These are phyloP conservation scores for Peucedramus taeniatus DNA, from an alignment of 2,113 vertebrate genomes.

Conservation along the genomic window DNA sequence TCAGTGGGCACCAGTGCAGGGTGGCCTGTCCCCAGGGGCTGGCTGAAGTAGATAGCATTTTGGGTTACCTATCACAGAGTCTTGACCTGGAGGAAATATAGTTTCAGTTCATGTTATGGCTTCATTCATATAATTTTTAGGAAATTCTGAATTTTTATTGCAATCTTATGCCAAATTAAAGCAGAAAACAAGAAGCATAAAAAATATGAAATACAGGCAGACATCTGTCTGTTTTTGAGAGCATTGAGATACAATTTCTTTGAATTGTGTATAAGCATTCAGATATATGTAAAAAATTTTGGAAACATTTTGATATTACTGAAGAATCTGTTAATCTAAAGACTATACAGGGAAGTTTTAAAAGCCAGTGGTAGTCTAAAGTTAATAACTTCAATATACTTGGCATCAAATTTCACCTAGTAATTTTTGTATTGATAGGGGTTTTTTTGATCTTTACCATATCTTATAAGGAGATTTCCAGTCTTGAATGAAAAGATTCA, in stretches of 20 bases:
- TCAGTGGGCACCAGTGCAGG: accelerated
- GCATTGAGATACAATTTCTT: not conserved
- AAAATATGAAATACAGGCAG: not conserved
- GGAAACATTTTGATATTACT: not conserved
- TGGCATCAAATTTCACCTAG: not conserved
- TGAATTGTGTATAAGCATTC: not conserved
- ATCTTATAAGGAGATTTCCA: not conserved
- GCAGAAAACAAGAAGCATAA: not conserved
- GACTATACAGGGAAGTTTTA: not conserved
- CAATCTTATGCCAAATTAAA: not conserved
- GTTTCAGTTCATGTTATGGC: not conserved
- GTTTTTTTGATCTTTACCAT: not conserved
- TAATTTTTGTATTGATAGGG: not conserved
- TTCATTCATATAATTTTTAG: not conserved
- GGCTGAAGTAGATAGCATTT: too few species aligned
- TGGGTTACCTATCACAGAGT: not conserved
- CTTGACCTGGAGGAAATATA: not conserved
- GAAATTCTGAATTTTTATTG: not conserved
- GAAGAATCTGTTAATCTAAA: not conserved
- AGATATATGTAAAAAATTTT: not conserved
- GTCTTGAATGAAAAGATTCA: not conserved
- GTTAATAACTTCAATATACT: not conserved
- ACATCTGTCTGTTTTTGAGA: not conserved
- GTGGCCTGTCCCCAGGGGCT: too few species aligned
- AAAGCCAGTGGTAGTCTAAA: not conserved